These are phyloP conservation scores for Melanocharis versteri DNA, from an alignment of 2,113 vertebrate species.

Conservation along the genomic window DNA sequence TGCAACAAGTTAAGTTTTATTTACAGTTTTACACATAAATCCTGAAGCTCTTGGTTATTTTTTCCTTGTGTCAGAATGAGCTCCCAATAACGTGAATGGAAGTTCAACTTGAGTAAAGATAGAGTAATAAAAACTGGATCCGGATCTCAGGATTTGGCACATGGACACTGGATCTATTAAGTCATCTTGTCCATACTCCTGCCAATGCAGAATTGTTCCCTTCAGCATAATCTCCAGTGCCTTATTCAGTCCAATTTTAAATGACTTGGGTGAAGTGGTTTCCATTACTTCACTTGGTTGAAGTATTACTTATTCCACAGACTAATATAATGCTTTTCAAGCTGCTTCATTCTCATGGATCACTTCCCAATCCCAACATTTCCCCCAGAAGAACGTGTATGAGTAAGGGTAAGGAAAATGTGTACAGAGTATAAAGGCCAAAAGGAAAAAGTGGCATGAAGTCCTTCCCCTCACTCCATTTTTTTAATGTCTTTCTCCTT, in stretches of 20 bases:
- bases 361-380: constrained; percentile 60
- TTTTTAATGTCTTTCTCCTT: constrained; percentile 31
- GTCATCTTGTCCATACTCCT: constrained; percentile 54
- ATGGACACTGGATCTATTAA: constrained; percentile 50
- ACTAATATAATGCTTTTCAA: constrained; percentile 65
- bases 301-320: constrained; percentile 69
- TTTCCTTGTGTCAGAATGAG: background rate
- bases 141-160: constrained; percentile 53
- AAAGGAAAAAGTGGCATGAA: constrained; percentile 58
- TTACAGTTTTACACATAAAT: background rate
- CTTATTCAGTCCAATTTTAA: constrained; percentile 59
- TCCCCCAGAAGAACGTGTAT: constrained; percentile 43
- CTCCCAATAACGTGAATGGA: constrained; percentile 20
- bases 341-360: constrained; percentile 63
- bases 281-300: constrained; percentile 70
- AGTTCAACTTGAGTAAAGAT: constrained; percentile 34
- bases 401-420: constrained; percentile 63
- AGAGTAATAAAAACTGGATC: constrained; percentile 53
- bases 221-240: constrained; percentile 59
- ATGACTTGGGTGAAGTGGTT: constrained; percentile 60
- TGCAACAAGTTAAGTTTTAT: background rate
- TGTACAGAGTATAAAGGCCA: constrained; percentile 47
- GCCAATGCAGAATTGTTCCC: constrained; percentile 60
- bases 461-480: constrained; percentile 3
- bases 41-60: background rate